phyloP scores from a whole-genome alignment of 2,888 invertebrate species.

The Callyntrura guangdongensis region DNA sequence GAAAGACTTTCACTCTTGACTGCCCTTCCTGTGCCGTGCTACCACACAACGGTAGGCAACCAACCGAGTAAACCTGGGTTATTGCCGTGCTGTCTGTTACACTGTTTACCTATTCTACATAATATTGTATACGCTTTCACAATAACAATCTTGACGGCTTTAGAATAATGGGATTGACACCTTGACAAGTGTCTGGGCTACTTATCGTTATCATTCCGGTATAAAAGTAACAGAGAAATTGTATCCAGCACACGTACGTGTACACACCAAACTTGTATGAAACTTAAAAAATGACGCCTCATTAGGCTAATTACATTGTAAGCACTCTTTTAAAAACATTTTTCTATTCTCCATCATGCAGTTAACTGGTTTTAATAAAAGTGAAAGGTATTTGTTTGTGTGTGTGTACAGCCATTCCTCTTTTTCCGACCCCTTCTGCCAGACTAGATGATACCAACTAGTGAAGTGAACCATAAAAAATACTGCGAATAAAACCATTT shows the following conservation, averaged over 20 bases:
- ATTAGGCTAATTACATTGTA: constrained; percentile 25
- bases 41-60: background rate
- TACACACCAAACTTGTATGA: too few relatives aligned
- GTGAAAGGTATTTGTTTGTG: too few relatives aligned
- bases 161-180: constrained; percentile 23
- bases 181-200: constrained; percentile 65
- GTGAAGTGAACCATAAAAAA: background rate
- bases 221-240: too few relatives aligned
- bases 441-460: constrained; percentile 1
- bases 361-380: constrained; percentile 6
- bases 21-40: background rate
- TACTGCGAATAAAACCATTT: constrained; percentile 22
- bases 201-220: too few relatives aligned
- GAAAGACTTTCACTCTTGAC: constrained; percentile 9
- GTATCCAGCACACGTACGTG: too few relatives aligned
- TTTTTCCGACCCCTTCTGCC: background rate
- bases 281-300: background rate
- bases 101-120: background rate
- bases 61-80: background rate
- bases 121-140: background rate
- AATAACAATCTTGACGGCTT: too few relatives aligned
- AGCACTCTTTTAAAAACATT: background rate
- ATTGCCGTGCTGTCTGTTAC: background rate
- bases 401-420: background rate
- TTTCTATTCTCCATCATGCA: background rate